Evolutionary conservation across 2,888 invertebrate genomes (phyloP), one percentile per base, ranked within the genome.

Genomic region (Kryphioiulus occultus): DNA sequence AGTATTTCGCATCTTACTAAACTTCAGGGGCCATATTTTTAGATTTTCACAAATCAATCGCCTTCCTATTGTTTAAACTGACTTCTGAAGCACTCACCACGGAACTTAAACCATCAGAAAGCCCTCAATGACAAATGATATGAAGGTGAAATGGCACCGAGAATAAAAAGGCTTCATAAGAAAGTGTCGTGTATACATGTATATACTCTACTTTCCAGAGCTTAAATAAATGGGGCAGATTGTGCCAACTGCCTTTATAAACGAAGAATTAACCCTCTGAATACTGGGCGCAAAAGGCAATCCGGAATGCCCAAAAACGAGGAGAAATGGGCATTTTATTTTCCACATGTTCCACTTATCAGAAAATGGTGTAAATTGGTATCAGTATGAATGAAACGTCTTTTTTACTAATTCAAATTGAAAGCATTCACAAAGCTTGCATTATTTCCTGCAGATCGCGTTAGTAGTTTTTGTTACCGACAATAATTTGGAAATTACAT

Each of bases 1-100:
- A 7, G 32, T 83, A 83, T 5, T 22, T 83, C 35, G 5, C 30
- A 53, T 83, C 22, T 83, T 83, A 83, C 22, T 83, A n/a, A 26
- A 83, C 83, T 53, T 17, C 19, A 53, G 53, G 26, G 17, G 22
- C 17, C n/a, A 83, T 30, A 32, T 83, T 83, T 83, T 83, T 4
- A 32, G 30, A 83, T 83, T 83, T 83, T 83, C 83, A 5, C 83
- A 83, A 83, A 83, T 83, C 83, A 83, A 83, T 83, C 83, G 83
- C 19, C 22, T 30, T 83, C 26, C 35, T 26, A 32, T 17, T 32
- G 12, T 22, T 83, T 15, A 83, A 83, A 83, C 83, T 83, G 83
- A 83, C 35, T 83, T 83, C 83, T 53, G 53, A 19, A 53, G 22
- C 26, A 83, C 2, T 83, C 35, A 35, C 17, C 15, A 35, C 30